Evolutionary conservation across 2,797 vertebrate species (phyloP), one percentile per base, ranked within the genome.

Genomic region (Vipera latastei): DNA sequence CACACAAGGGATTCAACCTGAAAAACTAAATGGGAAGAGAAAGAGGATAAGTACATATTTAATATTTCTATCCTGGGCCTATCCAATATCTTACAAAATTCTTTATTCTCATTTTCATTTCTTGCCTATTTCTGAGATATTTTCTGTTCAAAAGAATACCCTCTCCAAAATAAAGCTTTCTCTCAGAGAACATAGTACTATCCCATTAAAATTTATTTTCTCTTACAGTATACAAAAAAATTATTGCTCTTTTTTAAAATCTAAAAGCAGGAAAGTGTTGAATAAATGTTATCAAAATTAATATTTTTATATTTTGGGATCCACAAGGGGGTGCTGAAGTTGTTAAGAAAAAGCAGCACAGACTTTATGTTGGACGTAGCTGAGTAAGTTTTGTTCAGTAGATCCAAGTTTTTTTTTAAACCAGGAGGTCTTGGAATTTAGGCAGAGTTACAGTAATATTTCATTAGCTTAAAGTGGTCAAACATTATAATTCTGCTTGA

Each of bases 251-350:
- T 28, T 7, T n/a, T 56, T 61, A 4, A 4, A 57, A 32, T 86
- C 87, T 28, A 44, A 88, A 65, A 83, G 48, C 20, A 28, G n/a
- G 18, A 48, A 83, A 53, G 6, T 12, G 12, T 20, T 25, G 12
- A 83, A 89, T 26, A 53, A 91, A 44, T 59, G 59, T 87, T 61
- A 56, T 56, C 51, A 51, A n/a, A 38, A 89, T 55, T 85, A 59
- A 93, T 91, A 60, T 20, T 8, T 6, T 94, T 25, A 91, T 53
- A 65, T 78, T 55, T 7, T 28, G 86, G 94, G 86, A 20, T 53
- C 86, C 97, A 95, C 97, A 94, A 98, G 98, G 90, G 96, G 97
- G 98, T 94, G 97, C 97, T 95, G 94, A 73, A 94, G 93, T 90
- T 85, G 92, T 92, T 94, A 91, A 59, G 48, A 92, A 88, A 90